Percentiles rank a stretch among this genome's conserved stretches.
These are phyloP conservation scores for Rotaria socialis DNA, from an alignment of 2,888 invertebrate species.

Conservation along the genomic window DNA sequence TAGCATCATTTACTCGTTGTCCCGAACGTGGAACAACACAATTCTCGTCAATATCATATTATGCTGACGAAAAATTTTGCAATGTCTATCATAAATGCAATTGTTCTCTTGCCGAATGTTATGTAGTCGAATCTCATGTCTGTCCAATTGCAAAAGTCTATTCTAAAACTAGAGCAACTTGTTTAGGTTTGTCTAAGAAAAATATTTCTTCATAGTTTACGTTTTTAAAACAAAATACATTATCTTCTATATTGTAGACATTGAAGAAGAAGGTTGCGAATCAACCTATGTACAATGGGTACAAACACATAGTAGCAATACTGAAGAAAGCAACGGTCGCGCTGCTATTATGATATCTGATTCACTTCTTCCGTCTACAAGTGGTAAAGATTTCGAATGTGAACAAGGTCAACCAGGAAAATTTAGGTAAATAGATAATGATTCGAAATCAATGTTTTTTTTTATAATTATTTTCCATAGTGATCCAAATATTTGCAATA, in stretches of 20 bases:
- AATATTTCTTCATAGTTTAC: neutral
- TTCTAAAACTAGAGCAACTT: slow-evolving; percentile 8
- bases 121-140: slow-evolving; percentile 35
- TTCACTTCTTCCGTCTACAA: neutral
- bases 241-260: neutral
- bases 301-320: neutral
- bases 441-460: neutral
- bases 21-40: neutral
- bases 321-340: neutral
- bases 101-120: slow-evolving; percentile 19
- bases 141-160: slow-evolving; percentile 42
- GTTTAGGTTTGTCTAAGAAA: neutral
- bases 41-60: neutral
- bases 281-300: slow-evolving; percentile 44
- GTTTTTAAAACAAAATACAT: neutral
- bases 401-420: neutral
- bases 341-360: neutral
- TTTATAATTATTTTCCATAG: neutral
- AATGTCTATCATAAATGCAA: slow-evolving; percentile 46
- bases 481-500: slow-evolving; percentile 45
- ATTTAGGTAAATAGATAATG: neutral
- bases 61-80: slow-evolving; percentile 39
- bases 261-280: slow-evolving; percentile 43
- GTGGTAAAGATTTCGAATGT: slow-evolving; percentile 10
- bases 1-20: slow-evolving; percentile 30